These are phyloP conservation scores for Caenorhabditis elegans DNA, from an alignment of 1,140 invertebrate species.

Conservation along the genomic window WBcel235 BX284604.4:7365001-7365500, in stretches of 20 bases:
- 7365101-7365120: neutral
- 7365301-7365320: neutral
- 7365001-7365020: slow-evolving; percentile 17
- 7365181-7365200: too few species aligned
- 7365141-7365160: too few species aligned
- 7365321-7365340: neutral
- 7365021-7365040: neutral
- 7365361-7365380: neutral
- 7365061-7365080: slow-evolving; percentile 20
- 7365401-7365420: neutral
- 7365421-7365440: too few species aligned
- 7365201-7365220: neutral
- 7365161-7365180: too few species aligned
- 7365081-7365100: neutral
- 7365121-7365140: neutral
- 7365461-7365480: neutral
- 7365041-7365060: neutral
- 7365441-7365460: neutral
- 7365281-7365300: neutral
- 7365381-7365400: neutral
- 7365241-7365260: too few species aligned
- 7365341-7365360: neutral
- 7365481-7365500: neutral
- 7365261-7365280: neutral
- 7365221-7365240: too few species aligned